These are phyloP conservation scores for Notocelia uddmanniana DNA, from an alignment of 2,888 invertebrate genomes.

Conservation along the genomic window DNA sequence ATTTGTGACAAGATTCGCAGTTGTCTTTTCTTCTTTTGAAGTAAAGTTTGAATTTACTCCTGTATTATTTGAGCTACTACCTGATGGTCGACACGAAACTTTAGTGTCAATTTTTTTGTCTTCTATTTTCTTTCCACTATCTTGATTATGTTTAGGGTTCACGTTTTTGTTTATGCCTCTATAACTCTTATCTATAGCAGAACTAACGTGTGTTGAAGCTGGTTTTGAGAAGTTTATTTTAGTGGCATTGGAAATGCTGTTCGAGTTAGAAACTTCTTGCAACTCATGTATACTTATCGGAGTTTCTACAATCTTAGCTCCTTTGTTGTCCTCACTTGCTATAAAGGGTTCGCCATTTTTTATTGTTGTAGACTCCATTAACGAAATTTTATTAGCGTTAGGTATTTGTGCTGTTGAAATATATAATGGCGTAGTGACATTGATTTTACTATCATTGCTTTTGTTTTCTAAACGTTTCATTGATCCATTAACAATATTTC, in stretches of 20 bases:
- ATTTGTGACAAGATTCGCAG: background rate
- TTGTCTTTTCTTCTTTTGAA: slow-evolving; percentile 10
- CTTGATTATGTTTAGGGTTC: background rate
- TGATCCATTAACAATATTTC: background rate
- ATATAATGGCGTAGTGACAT: background rate
- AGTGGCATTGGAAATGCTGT: slow-evolving; percentile 3
- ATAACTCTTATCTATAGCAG: slow-evolving; percentile 5
- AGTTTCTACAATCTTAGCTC: background rate
- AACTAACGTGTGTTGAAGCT: background rate
- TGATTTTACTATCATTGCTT: slow-evolving; percentile 22
- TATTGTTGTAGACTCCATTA: background rate
- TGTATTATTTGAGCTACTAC: background rate
- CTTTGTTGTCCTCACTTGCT: background rate
- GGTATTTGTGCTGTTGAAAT: slow-evolving; percentile 8
- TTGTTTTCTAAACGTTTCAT: slow-evolving; percentile 11
- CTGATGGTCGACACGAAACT: background rate
- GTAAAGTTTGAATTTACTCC: background rate
- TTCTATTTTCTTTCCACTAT: background rate
- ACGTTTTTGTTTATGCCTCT: slow-evolving; percentile 37
- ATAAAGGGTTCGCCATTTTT: background rate
- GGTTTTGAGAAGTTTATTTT: slow-evolving; percentile 31
- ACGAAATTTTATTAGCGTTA: background rate
- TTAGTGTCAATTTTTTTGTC: background rate
- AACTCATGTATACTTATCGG: background rate
- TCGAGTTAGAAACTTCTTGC: slow-evolving; percentile 45